These are phyloP conservation scores for Dunckerocampus dactyliophorus DNA, from an alignment of 2,113 vertebrate genomes.

Conservation along the genomic window DNA sequence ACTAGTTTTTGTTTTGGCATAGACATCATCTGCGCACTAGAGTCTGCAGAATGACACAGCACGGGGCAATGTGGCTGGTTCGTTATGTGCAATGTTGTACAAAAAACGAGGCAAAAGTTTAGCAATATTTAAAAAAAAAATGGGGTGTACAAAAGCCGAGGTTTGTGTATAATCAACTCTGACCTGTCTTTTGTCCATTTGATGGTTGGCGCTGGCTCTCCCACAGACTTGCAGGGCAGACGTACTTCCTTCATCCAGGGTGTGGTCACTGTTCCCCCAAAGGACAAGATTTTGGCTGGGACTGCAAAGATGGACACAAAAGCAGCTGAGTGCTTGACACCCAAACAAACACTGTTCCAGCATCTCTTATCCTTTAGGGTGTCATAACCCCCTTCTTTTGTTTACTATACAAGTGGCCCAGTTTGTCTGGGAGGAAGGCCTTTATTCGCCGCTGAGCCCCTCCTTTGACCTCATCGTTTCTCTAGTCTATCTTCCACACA, in stretches of 20 bases:
- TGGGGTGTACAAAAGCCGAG: too few species aligned
- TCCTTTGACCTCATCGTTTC: constrained; percentile 35
- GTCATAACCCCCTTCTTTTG: constrained; percentile 17
- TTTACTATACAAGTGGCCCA: constrained; percentile 21
- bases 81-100: too few species aligned
- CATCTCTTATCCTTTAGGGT: neutral
- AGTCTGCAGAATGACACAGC: too few species aligned
- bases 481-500: constrained; percentile 59
- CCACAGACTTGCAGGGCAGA: constrained; percentile 90
- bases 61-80: too few species aligned
- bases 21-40: too few species aligned
- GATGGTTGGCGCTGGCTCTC: constrained; percentile 87
- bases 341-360: neutral
- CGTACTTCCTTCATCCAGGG: constrained; percentile 98
- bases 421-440: constrained; percentile 21
- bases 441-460: constrained; percentile 35
- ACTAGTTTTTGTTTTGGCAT: too few species aligned
- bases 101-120: too few species aligned
- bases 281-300: constrained; percentile 95
- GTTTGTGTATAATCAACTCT: constrained; percentile 6
- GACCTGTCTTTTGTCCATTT: constrained; percentile 99
- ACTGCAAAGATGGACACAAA: constrained; percentile 64
- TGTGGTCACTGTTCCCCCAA: constrained; percentile 93
- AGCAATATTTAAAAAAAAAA: too few species aligned
- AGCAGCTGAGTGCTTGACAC: neutral